Percentiles rank a stretch among this genome's conserved stretches.
Conservation (phyloP, 2,888 invertebrate species). For the Dynastes hyllus region DNA sequence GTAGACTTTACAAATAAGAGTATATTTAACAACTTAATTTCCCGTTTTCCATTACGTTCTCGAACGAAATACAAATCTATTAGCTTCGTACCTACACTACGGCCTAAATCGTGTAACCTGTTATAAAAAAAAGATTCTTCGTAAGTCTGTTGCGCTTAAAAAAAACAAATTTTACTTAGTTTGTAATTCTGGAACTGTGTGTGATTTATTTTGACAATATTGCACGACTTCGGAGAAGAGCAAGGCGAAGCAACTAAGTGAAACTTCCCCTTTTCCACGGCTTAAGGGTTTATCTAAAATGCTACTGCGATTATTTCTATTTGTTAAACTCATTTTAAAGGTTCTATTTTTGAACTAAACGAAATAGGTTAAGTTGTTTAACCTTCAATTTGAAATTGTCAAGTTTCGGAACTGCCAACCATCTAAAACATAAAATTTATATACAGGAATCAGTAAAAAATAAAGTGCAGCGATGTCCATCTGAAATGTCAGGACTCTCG, state of each 20-base stretch:
- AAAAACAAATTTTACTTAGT: constrained; percentile 78
- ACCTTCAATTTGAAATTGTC: background rate
- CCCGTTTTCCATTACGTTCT: constrained; percentile 94
- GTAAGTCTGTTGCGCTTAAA: constrained; percentile 13
- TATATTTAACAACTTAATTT: constrained; percentile 95
- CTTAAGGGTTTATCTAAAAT: constrained; percentile 94
- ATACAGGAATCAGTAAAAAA: too few relatives aligned
- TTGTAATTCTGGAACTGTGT: constrained; percentile 95
- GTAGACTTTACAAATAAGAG: constrained; percentile 96
- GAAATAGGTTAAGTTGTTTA: background rate
- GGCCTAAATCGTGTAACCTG: constrained; percentile 95
- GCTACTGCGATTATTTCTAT: constrained; percentile 78
- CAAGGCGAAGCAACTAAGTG: constrained; percentile 93
- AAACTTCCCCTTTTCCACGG: constrained; percentile 94
- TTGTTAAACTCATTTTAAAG: constrained; percentile 68
- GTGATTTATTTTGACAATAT: constrained; percentile 97
- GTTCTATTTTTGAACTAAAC: background rate
- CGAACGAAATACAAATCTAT: constrained; percentile 95
- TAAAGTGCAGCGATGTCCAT: too few relatives aligned
- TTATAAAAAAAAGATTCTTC: background rate
- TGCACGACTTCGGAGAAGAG: constrained; percentile 98
- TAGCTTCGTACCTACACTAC: constrained; percentile 94
- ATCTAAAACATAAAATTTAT: too few relatives aligned
- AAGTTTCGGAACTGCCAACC: background rate
- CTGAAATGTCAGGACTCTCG: too few relatives aligned